Evolutionary conservation across 2,113 vertebrate species (phyloP).

Genomic region (Pardalotus punctatus): DNA sequence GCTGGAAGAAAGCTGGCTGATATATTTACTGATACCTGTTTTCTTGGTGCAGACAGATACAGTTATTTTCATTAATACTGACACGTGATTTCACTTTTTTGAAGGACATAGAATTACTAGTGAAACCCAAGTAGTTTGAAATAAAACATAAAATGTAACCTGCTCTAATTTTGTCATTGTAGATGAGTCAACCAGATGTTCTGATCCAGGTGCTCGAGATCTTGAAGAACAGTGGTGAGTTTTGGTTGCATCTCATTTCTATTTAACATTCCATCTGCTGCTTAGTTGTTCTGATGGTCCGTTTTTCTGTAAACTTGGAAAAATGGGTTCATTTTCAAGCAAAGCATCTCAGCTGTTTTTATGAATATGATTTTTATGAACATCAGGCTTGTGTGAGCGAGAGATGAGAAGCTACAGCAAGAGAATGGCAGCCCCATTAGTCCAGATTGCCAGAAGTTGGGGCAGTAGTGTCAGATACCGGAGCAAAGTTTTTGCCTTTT

Average conservation of each 20-base stretch:
- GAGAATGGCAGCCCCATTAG: background rate
- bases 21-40: background rate
- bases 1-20: background rate
- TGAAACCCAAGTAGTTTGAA: background rate
- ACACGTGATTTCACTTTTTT: background rate
- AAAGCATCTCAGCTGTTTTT: background rate
- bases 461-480: background rate
- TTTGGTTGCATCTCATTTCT: background rate
- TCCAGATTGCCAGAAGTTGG: background rate
- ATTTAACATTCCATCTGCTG: background rate
- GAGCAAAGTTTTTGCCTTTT: background rate
- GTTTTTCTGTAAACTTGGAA: background rate
- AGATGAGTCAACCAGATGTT: constrained; percentile 98
- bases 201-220: constrained; percentile 95
- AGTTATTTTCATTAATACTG: background rate
- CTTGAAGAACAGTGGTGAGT: constrained; percentile 90
- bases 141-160: background rate
- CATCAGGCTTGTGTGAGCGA: background rate
- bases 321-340: background rate
- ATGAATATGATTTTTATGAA: background rate
- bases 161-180: constrained; percentile 42
- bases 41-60: background rate
- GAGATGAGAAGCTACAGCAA: background rate
- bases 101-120: background rate
- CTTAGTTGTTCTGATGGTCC: background rate